These are phyloP conservation scores for Leptocoma aspasia DNA, from an alignment of 2,113 vertebrate species.

Conservation along the genomic window DNA sequence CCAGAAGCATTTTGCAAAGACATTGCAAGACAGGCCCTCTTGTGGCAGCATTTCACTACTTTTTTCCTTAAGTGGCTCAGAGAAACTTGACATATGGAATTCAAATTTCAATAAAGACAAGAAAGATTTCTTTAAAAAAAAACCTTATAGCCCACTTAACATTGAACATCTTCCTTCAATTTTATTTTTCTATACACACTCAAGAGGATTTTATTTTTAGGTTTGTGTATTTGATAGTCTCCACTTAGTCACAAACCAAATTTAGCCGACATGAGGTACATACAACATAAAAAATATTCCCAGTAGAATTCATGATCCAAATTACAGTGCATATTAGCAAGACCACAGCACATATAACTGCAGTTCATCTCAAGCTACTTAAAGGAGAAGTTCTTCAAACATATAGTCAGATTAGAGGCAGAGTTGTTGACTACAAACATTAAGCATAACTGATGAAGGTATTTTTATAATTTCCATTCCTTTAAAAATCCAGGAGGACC, in stretches of 20 bases:
- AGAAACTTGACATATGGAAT: neutral
- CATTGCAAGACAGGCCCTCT: constrained; percentile 18
- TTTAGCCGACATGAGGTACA: neutral
- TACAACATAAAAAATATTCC: neutral
- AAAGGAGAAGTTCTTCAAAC: neutral
- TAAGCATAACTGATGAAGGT: neutral
- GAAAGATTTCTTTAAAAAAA: neutral
- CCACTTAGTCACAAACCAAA: neutral
- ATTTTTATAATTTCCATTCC: neutral
- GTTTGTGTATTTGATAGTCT: neutral
- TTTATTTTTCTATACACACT: neutral
- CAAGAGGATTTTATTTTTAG: neutral
- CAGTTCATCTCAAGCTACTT: neutral
- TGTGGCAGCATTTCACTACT: neutral
- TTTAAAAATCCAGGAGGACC: neutral
- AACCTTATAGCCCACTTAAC: neutral
- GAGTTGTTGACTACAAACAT: neutral
- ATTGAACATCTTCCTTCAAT: neutral
- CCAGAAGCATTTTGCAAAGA: neutral
- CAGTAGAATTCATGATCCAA: neutral
- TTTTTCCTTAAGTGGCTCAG: neutral
- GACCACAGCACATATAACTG: neutral
- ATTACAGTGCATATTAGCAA: neutral
- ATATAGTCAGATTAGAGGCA: neutral
- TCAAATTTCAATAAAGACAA: neutral